phyloP scores from a whole-genome alignment of 2,888 invertebrate genomes.

The Limnephilus auricula region DNA sequence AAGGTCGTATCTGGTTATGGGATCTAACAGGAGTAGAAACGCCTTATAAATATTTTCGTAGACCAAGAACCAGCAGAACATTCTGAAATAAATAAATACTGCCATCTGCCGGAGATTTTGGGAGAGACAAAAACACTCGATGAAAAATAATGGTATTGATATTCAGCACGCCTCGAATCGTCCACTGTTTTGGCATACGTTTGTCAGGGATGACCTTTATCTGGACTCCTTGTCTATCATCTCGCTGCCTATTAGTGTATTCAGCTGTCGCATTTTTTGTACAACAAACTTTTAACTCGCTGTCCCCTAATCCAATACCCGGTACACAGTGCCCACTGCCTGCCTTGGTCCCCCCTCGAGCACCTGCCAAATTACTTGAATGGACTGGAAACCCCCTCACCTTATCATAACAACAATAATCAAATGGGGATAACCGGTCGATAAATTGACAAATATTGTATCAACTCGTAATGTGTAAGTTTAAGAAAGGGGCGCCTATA shows the following conservation, averaged over 20 bases:
- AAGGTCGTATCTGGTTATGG: too few species aligned
- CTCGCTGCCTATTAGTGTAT: constrained; percentile 50
- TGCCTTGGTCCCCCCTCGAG: constrained; percentile 22
- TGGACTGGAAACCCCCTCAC: constrained; percentile 8
- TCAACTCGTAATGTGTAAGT: constrained; percentile 14
- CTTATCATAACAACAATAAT: constrained; percentile 31
- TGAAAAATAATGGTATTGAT: not conserved
- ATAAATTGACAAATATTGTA: constrained; percentile 10
- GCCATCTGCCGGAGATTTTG: not conserved
- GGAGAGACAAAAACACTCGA: not conserved
- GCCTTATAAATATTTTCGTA: not conserved
- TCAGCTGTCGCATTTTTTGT: constrained; percentile 59
- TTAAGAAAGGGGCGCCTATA: too few species aligned
- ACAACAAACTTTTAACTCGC: constrained; percentile 47
- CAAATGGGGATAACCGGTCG: constrained; percentile 22
- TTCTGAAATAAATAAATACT: not conserved
- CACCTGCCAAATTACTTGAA: constrained; percentile 53
- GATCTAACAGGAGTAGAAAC: not conserved
- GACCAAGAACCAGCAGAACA: not conserved
- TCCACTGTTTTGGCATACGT: not conserved
- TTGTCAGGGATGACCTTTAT: constrained; percentile 38
- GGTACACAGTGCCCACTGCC: constrained; percentile 40
- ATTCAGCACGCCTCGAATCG: not conserved
- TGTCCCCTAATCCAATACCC: constrained; percentile 49
- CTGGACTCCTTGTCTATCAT: not conserved